A percentile compares a stretch with the other conserved stretches of the same genome.
phyloP scores from a whole-genome alignment of 2,888 invertebrate genomes.

The Luffia ferchaultella region DNA sequence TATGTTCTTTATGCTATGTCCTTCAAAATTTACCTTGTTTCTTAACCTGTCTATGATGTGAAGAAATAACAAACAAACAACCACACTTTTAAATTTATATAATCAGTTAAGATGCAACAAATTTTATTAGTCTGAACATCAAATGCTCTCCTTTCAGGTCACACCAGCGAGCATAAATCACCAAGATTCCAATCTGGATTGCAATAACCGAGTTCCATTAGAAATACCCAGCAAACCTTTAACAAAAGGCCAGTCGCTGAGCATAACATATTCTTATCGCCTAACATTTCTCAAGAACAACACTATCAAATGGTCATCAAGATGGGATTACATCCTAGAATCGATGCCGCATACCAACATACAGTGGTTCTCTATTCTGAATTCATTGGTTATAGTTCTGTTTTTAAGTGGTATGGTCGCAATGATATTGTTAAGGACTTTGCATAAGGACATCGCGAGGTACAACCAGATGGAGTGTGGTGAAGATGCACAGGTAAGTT shows the following conservation, averaged over 20 bases:
- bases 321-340: conserved; percentile 99
- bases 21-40: too few species aligned
- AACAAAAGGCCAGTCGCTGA: conserved; percentile 53
- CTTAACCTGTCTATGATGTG: too few species aligned
- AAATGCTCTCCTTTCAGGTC: conserved; percentile 26
- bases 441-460: conserved; percentile 98
- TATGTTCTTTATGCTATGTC: too few species aligned
- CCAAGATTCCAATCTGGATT: conserved; percentile 49
- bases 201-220: conserved; percentile 68
- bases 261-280: conserved; percentile 87
- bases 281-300: conserved; percentile 83
- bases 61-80: too few species aligned
- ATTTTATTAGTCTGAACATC: neutral
- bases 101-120: too few species aligned
- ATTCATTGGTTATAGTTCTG: conserved; percentile 95
- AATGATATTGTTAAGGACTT: conserved; percentile 95
- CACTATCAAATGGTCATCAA: conserved; percentile 95
- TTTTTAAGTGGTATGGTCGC: conserved; percentile 99
- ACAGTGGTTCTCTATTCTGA: conserved; percentile 98
- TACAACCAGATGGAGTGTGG: conserved; percentile 96
- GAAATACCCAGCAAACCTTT: conserved; percentile 71
- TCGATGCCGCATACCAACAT: conserved; percentile 99
- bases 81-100: too few species aligned
- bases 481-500: conserved; percentile 89
- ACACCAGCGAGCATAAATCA: conserved; percentile 69